Evolutionary conservation across 1,140 invertebrate species (phyloP), one percentile per base, ranked within the genome.

Genomic region (Limonius californicus): DNA sequence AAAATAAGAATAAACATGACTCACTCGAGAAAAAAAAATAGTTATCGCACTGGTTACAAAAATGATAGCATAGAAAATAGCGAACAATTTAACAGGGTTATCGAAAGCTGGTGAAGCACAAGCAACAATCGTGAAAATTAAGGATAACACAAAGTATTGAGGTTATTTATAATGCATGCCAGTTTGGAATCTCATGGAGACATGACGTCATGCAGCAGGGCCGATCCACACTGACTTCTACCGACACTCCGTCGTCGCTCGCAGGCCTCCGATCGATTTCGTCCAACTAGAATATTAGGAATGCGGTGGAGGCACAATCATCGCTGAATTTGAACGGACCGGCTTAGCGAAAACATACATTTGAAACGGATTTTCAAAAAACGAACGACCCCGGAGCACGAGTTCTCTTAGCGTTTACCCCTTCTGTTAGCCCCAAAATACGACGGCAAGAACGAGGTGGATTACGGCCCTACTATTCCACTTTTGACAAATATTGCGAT

Each of bases 121-220:
- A 27, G 23, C 23, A 27, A 27, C 23, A 27, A 27, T 27, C 23
- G 23, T 27, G 23, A 50, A 50, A 50, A 50, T 19, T 32, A 15
- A 27, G 27, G 21, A 55, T 23, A 55, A 55, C 12, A 54, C 9
- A 23, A 39, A 56, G 54, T 27, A 23, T 62, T 58, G 27, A 65
- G 66, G 66, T 67, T 68, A 70, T 70, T 70, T 66, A 70, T 70
- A 67, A 70, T 67, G 60, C 63, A 66, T 64, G 61, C 61, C 47
- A 70, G 63, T 68, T 54, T 66, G 66, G 62, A 70, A 70, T 66
- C 61, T 67, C 61, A 67, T 67, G 63, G 66, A 66, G 53, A 65
- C 30, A 66, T 70, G 68, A 70, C 68, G 68, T 70, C 66, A 70
- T 62, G 32, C 61, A 64, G 9, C 43, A 54, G 57, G 23, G 56